Evolutionary conservation across 2,113 vertebrate genomes (phyloP).

Genomic region (Eudyptes chrysolophus): DNA sequence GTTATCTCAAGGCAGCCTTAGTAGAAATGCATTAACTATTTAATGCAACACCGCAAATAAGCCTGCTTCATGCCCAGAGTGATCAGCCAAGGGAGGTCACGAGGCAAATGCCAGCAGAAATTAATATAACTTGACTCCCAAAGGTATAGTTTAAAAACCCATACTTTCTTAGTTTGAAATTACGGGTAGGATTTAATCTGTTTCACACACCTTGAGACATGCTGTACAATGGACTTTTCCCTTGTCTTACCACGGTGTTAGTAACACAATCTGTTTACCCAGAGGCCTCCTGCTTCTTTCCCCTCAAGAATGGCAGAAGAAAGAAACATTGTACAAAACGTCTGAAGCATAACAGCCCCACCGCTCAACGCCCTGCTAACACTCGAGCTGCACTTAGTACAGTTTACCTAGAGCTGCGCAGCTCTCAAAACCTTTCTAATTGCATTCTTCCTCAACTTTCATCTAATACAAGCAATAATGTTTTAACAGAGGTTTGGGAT

Average conservation of each 20-base stretch:
- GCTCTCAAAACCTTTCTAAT: background rate
- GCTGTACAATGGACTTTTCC: background rate
- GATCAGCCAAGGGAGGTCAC: background rate
- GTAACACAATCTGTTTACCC: conserved; percentile 8
- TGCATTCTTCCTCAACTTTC: background rate
- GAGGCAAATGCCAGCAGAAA: background rate
- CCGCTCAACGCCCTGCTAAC: background rate
- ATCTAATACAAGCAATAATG: background rate
- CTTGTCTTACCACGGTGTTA: background rate
- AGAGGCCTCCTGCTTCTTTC: background rate
- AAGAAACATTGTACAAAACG: background rate
- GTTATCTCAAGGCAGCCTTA: conserved; percentile 27
- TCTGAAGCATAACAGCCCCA: background rate
- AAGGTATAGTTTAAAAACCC: background rate
- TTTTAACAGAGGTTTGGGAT: background rate
- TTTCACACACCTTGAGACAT: background rate
- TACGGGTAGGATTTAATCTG: background rate
- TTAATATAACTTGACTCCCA: background rate
- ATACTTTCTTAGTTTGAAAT: background rate
- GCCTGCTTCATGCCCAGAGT: background rate
- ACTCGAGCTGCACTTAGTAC: background rate
- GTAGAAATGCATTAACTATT: conserved; percentile 23
- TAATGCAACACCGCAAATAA: background rate
- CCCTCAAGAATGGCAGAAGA: background rate
- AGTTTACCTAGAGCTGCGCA: background rate